Percentiles rank a stretch among this genome's conserved stretches.
Conservation (phyloP, 2,797 vertebrate genomes). For the Rhynchonycteris naso region DNA sequence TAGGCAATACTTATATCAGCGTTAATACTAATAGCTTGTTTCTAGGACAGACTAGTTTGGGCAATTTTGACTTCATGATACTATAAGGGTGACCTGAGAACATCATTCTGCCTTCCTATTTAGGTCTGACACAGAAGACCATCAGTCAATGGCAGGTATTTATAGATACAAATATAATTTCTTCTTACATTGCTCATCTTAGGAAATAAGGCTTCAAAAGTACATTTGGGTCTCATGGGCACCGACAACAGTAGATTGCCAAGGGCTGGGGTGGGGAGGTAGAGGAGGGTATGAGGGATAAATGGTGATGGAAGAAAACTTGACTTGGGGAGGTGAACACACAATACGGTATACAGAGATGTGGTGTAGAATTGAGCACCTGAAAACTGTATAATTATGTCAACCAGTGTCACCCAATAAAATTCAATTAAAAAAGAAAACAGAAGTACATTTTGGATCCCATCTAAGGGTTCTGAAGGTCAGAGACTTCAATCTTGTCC, state of each 20-base stretch:
- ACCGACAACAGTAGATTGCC: too few species aligned
- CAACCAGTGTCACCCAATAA: too few species aligned
- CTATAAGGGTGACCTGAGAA: neutral
- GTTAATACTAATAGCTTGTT: too few species aligned
- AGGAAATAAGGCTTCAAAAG: neutral
- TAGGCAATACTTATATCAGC: neutral
- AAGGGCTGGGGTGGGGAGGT: too few species aligned
- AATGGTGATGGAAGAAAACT: too few species aligned
- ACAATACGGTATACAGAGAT: too few species aligned
- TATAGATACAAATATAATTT: neutral
- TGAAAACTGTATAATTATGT: too few species aligned
- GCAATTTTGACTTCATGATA: neutral
- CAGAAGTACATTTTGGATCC: neutral
- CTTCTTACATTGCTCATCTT: neutral
- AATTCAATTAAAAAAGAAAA: too few species aligned
- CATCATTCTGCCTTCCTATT: rapidly evolving
- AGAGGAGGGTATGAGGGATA: too few species aligned
- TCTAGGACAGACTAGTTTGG: neutral
- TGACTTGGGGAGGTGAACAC: too few species aligned
- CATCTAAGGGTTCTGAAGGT: neutral
- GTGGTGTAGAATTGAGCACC: too few species aligned
- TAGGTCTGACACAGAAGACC: neutral
- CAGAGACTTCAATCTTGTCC: neutral
- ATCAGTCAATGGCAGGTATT: rapidly evolving
- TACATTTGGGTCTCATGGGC: neutral